Base-by-base conservation (phyloP, 2,797 vertebrate genomes). In the Pangasius larnaudii region DNA sequence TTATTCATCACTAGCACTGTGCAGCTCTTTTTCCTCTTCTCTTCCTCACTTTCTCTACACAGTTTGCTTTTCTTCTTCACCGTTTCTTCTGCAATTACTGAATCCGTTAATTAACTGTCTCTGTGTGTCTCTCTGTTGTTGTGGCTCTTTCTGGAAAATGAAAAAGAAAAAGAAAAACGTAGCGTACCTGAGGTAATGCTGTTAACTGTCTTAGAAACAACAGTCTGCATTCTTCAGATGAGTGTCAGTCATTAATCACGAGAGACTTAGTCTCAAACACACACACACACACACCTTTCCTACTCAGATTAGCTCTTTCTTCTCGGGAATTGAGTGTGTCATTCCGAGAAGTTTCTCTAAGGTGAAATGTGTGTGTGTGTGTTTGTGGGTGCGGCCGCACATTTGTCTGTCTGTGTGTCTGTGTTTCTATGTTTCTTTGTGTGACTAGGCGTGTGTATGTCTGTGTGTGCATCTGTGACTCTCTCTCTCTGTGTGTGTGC, bases 1-100 rank as follows among this genome's bases (percentile, higher is more conserved):
- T 91, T 89, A 91, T 90, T 91, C 83, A 91, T 90, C 71, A 87
- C 81, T 74, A 63, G 77, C 36, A 13, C 80, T 67, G 42, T 74
- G 74, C 82, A 30, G 13, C 67, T 42, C 53, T 84, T 80, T 42
- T 67, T 11, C 42, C 10, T 53, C 51, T 13, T 77, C 63, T 56
- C 49, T 59, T 33, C 24, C 18, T 33, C 27, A 49, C 14, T 78
- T 14, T 58, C 10, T 67, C 33, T 59, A 18, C 14, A 33, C 18
- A 9, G 36, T 30, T 58, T 58, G 27, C 49, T 27, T 33, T 33
- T 81, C 39, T 82, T 80, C 53, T 59, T 16, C 5, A 13, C 36
- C 30, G 63, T 63, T 63, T 42, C 42, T 30, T 33, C 27, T 22
- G 14, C 36, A 67, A 22, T 49, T 59, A 27, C 22, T 7, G 79